These are phyloP conservation scores for Metellina segmentata DNA, from an alignment of 2,888 invertebrate species.

Conservation along the genomic window DNA sequence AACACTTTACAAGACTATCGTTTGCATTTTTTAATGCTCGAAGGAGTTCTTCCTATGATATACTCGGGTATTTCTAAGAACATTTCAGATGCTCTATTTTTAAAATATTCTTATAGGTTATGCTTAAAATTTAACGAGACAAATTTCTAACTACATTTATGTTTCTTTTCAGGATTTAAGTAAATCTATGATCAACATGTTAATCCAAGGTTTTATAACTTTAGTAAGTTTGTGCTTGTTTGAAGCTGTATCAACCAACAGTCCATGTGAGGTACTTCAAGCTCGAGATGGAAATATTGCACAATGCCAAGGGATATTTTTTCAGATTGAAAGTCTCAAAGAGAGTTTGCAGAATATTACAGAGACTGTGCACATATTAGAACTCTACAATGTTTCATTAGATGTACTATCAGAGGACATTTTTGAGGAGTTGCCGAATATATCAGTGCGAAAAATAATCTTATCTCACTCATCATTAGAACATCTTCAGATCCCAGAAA, in stretches of 20 bases:
- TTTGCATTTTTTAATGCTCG: too few species aligned
- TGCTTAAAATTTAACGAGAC: too few species aligned
- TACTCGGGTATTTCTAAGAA: too few species aligned
- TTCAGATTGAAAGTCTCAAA: constrained; percentile 10
- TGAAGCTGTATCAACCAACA: background rate
- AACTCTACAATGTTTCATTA: constrained; percentile 32
- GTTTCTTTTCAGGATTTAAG: constrained; percentile 10
- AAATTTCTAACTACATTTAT: background rate
- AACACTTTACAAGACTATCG: too few species aligned
- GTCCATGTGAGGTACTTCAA: constrained; percentile 2
- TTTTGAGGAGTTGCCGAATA: constrained; percentile 17
- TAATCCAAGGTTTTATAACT: background rate
- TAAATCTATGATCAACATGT: background rate
- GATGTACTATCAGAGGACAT: constrained; percentile 52
- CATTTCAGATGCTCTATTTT: too few species aligned
- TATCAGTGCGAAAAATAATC: constrained; percentile 30
- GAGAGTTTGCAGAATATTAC: constrained; percentile 25
- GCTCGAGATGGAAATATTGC: background rate
- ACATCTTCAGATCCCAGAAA: constrained; percentile 23
- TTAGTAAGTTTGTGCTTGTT: background rate
- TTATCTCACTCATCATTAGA: constrained; percentile 40
- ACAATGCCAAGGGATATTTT: constrained; percentile 38
- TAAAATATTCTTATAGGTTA: too few species aligned
- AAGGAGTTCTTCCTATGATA: too few species aligned
- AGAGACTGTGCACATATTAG: constrained; percentile 30